Evolutionary conservation across 2,113 vertebrate genomes (phyloP).

Genomic region (Geothlypis trichas): DNA sequence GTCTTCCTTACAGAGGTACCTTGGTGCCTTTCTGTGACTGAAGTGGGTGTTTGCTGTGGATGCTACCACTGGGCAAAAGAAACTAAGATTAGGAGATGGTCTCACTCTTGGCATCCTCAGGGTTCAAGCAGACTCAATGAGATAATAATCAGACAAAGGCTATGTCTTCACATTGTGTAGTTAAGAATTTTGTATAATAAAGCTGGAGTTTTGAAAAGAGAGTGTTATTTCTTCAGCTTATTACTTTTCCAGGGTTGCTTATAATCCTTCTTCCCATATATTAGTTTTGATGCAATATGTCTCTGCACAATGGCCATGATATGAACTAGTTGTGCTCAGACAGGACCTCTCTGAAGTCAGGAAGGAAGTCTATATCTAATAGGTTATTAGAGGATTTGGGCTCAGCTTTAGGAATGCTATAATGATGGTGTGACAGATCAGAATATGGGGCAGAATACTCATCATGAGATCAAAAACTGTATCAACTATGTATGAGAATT

Average conservation of each 20-base stretch:
- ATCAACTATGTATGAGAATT: not conserved
- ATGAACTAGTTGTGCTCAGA: not conserved
- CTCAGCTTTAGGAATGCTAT: not conserved
- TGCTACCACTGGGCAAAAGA: not conserved
- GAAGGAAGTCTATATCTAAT: not conserved
- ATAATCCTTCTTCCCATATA: not conserved
- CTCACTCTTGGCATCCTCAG: not conserved
- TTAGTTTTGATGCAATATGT: not conserved
- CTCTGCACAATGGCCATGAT: not conserved
- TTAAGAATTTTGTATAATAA: not conserved
- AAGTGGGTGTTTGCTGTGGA: not conserved
- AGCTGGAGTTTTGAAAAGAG: not conserved
- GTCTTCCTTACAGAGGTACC: not conserved
- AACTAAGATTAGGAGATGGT: fast-evolving
- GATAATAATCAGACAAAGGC: not conserved
- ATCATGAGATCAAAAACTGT: not conserved
- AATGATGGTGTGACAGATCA: not conserved
- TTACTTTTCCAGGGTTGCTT: not conserved
- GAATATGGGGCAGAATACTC: not conserved
- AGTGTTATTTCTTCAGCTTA: not conserved
- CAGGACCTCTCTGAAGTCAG: not conserved
- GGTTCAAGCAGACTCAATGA: not conserved
- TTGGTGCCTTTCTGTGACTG: not conserved
- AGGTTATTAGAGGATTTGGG: not conserved
- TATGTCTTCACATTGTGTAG: not conserved